Evolutionary conservation across 2,888 invertebrate species (phyloP).

Genomic region (Drosophila rellima): DNA sequence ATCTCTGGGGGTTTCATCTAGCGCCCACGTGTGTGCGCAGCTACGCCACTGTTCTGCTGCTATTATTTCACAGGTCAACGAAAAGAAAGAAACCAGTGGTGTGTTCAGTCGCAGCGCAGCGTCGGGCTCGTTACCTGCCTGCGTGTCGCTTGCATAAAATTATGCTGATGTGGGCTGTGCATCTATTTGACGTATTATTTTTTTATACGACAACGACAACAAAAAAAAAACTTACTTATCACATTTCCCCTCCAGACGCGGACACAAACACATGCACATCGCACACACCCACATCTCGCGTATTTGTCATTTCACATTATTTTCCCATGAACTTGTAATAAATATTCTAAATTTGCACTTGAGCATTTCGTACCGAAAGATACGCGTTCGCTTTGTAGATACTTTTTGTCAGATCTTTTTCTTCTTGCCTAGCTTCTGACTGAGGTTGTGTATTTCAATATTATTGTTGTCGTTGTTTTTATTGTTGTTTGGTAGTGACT

Average conservation of each 20-base stretch:
- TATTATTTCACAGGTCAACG: slow-evolving; percentile 80
- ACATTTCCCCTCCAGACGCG: slow-evolving; percentile 36
- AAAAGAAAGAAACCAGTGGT: slow-evolving; percentile 54
- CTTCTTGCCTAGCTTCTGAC: slow-evolving; percentile 5
- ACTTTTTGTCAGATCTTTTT: slow-evolving; percentile 44
- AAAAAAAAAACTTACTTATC: slow-evolving; percentile 65
- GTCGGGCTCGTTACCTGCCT: slow-evolving; percentile 50
- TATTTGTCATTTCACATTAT: slow-evolving; percentile 52
- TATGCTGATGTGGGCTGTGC: slow-evolving; percentile 47
- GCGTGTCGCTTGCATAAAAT: slow-evolving; percentile 46
- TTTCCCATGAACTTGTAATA: slow-evolving; percentile 77
- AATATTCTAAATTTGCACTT: slow-evolving; percentile 74
- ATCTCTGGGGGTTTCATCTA: slow-evolving; percentile 43
- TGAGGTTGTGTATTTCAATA: slow-evolving; percentile 25
- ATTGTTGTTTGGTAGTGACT: slow-evolving; percentile 46
- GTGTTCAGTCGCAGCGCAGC: slow-evolving; percentile 61
- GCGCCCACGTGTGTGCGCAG: slow-evolving; percentile 48
- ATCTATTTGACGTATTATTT: slow-evolving; percentile 56
- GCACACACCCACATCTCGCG: slow-evolving; percentile 12
- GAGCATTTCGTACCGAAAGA: slow-evolving; percentile 25
- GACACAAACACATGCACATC: slow-evolving; percentile 10
- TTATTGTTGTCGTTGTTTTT: slow-evolving; percentile 37
- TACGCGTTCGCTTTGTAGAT: slow-evolving; percentile 39
- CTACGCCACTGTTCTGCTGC: slow-evolving; percentile 54
- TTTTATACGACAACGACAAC: slow-evolving; percentile 43